These are phyloP conservation scores for Candidula unifasciata DNA, from an alignment of 2,888 invertebrate genomes.

Conservation along the genomic window DNA sequence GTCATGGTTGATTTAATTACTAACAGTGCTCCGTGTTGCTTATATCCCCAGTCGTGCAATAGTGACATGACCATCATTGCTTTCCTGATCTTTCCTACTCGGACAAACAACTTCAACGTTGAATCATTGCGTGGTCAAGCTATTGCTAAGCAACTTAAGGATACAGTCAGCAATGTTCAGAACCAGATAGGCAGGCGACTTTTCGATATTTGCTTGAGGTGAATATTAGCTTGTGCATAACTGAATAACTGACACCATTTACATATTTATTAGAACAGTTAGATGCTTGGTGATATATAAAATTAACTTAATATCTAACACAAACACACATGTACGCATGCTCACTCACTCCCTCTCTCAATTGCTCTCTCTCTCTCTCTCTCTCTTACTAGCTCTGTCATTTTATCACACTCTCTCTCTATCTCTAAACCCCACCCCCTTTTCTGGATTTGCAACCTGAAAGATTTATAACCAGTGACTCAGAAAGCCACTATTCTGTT, in stretches of 20 bases:
- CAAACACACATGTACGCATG: no score
- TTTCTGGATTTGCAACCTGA: neutral
- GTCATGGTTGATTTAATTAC: no score
- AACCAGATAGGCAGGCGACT: slow-evolving; percentile 93
- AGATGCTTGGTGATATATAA: neutral
- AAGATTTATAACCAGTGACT: no score
- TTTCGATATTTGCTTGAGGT: slow-evolving; percentile 92
- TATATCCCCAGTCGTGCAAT: slow-evolving; percentile 81
- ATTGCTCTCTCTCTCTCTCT: no score
- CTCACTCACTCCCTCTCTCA: no score
- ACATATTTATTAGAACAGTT: neutral
- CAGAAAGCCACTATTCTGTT: no score
- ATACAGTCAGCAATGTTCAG: slow-evolving; percentile 94
- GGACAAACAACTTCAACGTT: slow-evolving; percentile 98
- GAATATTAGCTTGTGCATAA: neutral
- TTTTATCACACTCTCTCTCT: no score
- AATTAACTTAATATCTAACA: no score
- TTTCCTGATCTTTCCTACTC: slow-evolving; percentile 98
- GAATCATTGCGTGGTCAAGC: slow-evolving; percentile 98
- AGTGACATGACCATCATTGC: slow-evolving; percentile 97
- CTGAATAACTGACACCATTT: no score
- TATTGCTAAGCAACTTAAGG: slow-evolving; percentile 95
- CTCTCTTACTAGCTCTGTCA: no score
- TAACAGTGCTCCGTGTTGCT: no score
- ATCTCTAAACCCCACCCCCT: no score